Evolutionary conservation across 2,797 vertebrate species (phyloP).

Genomic region (Halcyon smyrnensis): DNA sequence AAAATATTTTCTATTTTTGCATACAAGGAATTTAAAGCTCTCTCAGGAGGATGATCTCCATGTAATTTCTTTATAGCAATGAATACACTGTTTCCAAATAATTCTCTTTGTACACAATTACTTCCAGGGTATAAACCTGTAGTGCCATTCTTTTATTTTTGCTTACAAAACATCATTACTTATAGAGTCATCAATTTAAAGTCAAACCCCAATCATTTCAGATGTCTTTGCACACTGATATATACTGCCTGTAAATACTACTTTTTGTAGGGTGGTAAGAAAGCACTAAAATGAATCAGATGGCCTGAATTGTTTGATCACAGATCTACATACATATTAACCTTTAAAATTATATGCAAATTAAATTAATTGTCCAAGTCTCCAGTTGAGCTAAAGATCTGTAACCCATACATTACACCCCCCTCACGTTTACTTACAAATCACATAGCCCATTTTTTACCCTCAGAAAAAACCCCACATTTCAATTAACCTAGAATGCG

Average conservation of each 20-base stretch:
- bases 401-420: neutral
- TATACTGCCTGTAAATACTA: neutral
- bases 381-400: neutral
- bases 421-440: neutral
- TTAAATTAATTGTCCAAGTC: neutral
- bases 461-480: neutral
- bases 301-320: neutral
- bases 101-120: neutral
- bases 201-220: neutral
- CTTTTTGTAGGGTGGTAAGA: neutral
- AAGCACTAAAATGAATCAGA: neutral
- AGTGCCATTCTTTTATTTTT: neutral
- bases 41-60: neutral
- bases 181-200: neutral
- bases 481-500: neutral
- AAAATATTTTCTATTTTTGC: neutral
- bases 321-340: neutral
- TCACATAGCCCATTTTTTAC: accelerated
- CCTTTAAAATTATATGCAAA: neutral
- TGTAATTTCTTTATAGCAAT: accelerated
- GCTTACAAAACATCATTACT: neutral
- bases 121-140: neutral
- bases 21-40: neutral
- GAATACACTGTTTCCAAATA: neutral
- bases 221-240: neutral